Evolutionary conservation across 2,797 vertebrate species (phyloP), one percentile per base, ranked within the genome.

Genomic region (Distichodus sexfasciatus): DNA sequence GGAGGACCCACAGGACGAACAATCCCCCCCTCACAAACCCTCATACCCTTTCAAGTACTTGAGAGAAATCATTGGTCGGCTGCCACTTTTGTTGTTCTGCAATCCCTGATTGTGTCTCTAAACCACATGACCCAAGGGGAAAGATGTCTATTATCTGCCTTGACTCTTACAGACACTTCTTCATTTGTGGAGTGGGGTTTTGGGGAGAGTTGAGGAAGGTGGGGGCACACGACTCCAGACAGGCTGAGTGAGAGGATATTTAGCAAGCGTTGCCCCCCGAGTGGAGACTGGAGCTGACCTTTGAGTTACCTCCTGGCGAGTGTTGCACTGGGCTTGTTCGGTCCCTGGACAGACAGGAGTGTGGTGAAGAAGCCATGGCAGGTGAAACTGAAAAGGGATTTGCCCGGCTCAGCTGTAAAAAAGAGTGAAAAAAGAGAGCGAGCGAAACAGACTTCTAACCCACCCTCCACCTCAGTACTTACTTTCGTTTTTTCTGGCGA

Each of bases 81-180:
- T 29, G 67, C 69, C 69, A 70, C 72, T 59, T 79, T 72, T 72
- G 68, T 68, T 68, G 67, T 77, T 74, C 31, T 78, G 66, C 71
- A 75, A 78, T 67, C 66, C 48, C 43, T 72, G 70, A 66, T 66
- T 66, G 38, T 69, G 54, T 46, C 65, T 77, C 71, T 59, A 72
- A 67, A 78, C 46, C 66, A 58, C 23, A 1, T 50, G 59, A 54
- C 66, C 66, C 35, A 54, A 51, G 61, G 69, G n/a, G 64, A 76
- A 66, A 61, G 46, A 65, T 69, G 58, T 71, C 64, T 71, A 78
- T 75, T 77, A 79, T 61, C 46, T 57, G 36, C 47, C 26, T 60
- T 14, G 58, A 60, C 40, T 40, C 58, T 65, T 48, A 26, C 54
- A 35, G 71, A 61, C 31, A 43, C 38, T 72, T 29, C 29, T 72